Conservation (phyloP, 1,140 invertebrate genomes). For the Druon quercuslanigerum region DNA sequence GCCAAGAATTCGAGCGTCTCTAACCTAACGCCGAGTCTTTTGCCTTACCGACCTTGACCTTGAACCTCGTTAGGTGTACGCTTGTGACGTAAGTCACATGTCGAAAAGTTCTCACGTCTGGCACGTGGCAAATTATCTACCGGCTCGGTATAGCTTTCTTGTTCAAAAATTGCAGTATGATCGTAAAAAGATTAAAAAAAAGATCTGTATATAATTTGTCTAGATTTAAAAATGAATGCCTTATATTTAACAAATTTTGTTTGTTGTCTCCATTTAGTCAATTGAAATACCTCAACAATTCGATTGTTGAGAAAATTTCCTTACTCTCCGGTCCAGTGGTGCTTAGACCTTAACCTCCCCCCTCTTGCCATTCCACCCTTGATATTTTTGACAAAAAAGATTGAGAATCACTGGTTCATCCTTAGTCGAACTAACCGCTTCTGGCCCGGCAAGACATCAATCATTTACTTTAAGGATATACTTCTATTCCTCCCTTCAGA, state of each 20-base stretch:
- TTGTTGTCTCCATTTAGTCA: no score
- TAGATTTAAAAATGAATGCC: no score
- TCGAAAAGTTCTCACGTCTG: conserved; percentile 14
- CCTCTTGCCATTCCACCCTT: no score
- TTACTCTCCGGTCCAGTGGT: no score
- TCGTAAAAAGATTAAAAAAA: background rate
- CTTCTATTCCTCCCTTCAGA: conserved; percentile 36
- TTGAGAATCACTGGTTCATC: conserved; percentile 56
- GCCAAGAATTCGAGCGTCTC: conserved; percentile 61
- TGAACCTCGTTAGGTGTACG: conserved; percentile 42
- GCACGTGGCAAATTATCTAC: conserved; percentile 4
- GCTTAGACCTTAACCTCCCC: no score
- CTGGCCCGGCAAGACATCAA: conserved; percentile 56
- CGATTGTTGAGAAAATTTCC: no score
- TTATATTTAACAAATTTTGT: no score
- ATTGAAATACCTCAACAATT: no score
- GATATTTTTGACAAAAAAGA: background rate
- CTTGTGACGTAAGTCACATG: conserved; percentile 13
- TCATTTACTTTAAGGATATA: conserved; percentile 58
- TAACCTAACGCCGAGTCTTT: conserved; percentile 47
- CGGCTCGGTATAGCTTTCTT: background rate
- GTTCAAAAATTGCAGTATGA: background rate
- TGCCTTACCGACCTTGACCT: conserved; percentile 60
- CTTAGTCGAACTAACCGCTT: conserved; percentile 52
- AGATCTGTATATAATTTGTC: no score